A percentile compares a stretch with the other conserved stretches of the same genome.
These are phyloP conservation scores for Anguilla obscura DNA, from an alignment of 2,797 vertebrate species.

Conservation along the genomic window DNA sequence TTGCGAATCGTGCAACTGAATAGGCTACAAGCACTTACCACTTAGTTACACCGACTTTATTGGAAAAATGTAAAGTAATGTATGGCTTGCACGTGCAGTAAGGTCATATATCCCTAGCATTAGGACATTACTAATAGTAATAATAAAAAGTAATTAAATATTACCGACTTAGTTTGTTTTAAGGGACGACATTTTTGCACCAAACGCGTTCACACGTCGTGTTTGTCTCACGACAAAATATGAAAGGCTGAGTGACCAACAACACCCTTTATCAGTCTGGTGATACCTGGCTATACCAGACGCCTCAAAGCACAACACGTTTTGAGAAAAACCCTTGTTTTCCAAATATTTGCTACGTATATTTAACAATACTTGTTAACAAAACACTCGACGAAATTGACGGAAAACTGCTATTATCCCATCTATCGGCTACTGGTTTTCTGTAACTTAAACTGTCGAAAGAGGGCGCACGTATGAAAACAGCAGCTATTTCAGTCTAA, in stretches of 20 bases:
- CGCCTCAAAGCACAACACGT: background rate
- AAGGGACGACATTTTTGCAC: background rate
- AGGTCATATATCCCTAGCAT: background rate
- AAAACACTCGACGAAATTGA: background rate
- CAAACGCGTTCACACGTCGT: background rate
- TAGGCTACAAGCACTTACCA: background rate
- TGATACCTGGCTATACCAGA: background rate
- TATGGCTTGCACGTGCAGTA: background rate
- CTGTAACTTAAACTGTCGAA: background rate
- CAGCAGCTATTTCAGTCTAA: background rate
- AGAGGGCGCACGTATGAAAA: background rate
- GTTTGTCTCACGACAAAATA: background rate
- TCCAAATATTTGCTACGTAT: background rate
- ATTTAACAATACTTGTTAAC: background rate
- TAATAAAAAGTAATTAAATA: too few species aligned
- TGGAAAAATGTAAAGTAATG: background rate
- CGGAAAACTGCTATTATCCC: background rate
- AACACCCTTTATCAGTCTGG: background rate
- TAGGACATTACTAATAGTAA: too few species aligned
- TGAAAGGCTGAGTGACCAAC: background rate
- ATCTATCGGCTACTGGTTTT: too few species aligned
- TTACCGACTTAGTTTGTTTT: background rate
- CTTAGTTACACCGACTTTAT: background rate
- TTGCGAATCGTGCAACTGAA: background rate
- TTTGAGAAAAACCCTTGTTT: background rate